Conservation (phyloP, 2,113 vertebrate genomes). For the Otolemur garnettii region DNA sequence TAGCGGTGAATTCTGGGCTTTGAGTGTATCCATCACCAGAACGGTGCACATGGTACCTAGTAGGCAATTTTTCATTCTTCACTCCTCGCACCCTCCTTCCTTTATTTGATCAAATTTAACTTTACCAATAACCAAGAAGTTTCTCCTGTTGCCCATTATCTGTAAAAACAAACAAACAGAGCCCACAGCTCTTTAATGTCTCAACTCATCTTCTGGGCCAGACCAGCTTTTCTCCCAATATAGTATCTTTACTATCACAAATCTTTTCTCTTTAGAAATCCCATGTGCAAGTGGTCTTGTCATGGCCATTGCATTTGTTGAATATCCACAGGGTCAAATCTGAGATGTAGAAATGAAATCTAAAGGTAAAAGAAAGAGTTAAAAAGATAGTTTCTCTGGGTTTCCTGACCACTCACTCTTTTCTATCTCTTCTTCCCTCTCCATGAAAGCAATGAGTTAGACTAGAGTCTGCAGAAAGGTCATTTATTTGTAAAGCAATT, state of each 20-base stretch:
- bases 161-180: background rate
- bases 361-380: background rate
- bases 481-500: background rate
- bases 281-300: fast-evolving
- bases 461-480: background rate
- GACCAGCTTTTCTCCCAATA: background rate
- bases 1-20: too few species aligned
- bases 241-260: background rate
- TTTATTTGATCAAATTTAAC: background rate
- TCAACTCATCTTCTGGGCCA: background rate
- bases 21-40: too few species aligned
- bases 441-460: background rate
- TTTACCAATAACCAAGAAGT: background rate
- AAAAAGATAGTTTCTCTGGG: background rate
- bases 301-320: background rate
- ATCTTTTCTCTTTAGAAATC: background rate
- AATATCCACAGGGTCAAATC: background rate
- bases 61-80: too few species aligned
- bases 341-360: background rate
- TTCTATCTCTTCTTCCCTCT: fast-evolving
- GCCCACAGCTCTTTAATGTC: background rate
- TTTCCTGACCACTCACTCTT: fast-evolving
- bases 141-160: background rate
- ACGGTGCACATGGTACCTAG: too few species aligned
- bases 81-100: too few species aligned